A percentile compares a stretch with the other conserved stretches of the same genome.
Evolutionary conservation across 2,888 invertebrate species (phyloP).

Genomic region (Megalurothrips usitatus): DNA sequence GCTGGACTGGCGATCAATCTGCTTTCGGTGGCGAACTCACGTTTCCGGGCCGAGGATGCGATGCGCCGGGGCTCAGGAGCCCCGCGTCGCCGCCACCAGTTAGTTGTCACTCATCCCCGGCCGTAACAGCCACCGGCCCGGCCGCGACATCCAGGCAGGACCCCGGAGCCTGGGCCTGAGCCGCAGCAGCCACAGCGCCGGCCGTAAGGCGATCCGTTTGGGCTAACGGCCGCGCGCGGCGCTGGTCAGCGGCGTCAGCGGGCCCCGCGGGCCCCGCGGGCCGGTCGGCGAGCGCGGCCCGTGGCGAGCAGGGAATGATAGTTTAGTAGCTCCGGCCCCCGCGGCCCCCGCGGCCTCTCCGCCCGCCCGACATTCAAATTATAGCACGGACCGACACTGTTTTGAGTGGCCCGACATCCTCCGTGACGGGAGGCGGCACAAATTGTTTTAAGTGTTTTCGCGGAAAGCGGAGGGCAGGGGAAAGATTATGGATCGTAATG

Average conservation of each 20-base stretch:
- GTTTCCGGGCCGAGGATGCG: no score
- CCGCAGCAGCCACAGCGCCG: background rate
- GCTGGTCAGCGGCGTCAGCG: no score
- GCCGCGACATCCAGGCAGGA: background rate
- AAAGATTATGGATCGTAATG: background rate
- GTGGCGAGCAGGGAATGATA: background rate
- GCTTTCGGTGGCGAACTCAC: no score
- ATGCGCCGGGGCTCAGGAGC: no score
- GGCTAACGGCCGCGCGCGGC: background rate
- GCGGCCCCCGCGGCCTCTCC: no score
- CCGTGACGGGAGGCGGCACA: background rate
- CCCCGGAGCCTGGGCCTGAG: background rate
- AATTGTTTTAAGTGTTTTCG: background rate
- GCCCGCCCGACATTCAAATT: background rate
- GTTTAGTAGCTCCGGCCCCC: background rate
- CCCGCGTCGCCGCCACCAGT: no score
- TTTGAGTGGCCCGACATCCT: background rate
- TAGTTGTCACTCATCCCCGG: no score
- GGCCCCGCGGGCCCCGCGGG: no score
- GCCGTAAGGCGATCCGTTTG: background rate
- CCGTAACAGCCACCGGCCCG: background rate
- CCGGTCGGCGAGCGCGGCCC: no score
- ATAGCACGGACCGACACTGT: background rate
- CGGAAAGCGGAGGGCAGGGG: background rate
- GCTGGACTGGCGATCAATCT: no score